These are phyloP conservation scores for Melanocharis versteri DNA, from an alignment of 2,113 vertebrate genomes.

Conservation along the genomic window DNA sequence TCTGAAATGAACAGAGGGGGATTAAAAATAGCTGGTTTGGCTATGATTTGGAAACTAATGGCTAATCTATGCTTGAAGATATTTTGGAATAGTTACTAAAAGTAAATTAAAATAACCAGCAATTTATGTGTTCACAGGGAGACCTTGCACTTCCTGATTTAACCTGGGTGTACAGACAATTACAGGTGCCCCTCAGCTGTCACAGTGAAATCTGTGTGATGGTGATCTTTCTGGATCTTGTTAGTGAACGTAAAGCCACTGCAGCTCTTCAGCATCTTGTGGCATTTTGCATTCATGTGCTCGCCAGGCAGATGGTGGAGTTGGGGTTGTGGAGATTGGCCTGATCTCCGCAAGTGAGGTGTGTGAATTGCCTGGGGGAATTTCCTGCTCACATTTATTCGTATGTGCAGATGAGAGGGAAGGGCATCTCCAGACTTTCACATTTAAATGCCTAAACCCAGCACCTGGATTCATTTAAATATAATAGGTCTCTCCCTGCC, in stretches of 20 bases:
- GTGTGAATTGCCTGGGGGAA: background rate
- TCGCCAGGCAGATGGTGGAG: background rate
- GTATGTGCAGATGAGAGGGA: background rate
- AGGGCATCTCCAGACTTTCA: background rate
- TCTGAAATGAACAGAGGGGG: background rate
- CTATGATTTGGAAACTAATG: background rate
- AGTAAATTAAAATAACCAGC: background rate
- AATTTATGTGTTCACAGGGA: background rate
- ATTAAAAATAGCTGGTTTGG: background rate
- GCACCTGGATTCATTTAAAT: background rate
- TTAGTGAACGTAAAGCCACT: background rate
- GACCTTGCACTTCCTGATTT: background rate
- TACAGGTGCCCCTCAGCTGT: background rate
- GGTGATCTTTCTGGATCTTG: background rate
- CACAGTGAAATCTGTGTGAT: background rate
- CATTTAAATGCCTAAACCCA: background rate
- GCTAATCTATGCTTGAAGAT: background rate
- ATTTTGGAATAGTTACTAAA: background rate
- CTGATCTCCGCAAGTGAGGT: background rate
- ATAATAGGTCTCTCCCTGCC: background rate
- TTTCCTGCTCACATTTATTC: background rate
- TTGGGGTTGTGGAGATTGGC: background rate
- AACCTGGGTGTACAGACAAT: background rate
- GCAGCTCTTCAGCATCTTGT: background rate
- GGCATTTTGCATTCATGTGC: background rate